These are phyloP conservation scores for Eucera pruinosa DNA, from an alignment of 2,888 invertebrate genomes.

Conservation along the genomic window DNA sequence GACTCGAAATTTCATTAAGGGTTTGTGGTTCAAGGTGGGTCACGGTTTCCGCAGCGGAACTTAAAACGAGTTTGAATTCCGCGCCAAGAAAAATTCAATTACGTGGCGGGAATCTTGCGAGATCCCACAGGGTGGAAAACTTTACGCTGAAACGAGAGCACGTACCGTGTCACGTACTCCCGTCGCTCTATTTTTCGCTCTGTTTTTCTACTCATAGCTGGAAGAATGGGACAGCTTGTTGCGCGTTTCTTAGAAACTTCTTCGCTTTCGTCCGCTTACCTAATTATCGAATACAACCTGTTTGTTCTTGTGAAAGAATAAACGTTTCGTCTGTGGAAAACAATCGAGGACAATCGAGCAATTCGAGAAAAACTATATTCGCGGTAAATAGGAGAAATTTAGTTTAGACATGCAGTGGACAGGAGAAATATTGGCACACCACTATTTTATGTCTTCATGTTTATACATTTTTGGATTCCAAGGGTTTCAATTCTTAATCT, in stretches of 20 bases:
- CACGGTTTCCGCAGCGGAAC: not conserved
- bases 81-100: constrained; percentile 74
- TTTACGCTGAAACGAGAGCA: constrained; percentile 35
- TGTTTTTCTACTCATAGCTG: not conserved
- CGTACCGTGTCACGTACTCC: constrained; percentile 20
- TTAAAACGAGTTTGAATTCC: constrained; percentile 71
- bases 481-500: too few relatives aligned
- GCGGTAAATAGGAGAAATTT: not conserved
- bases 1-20: too few relatives aligned
- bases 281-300: constrained; percentile 8
- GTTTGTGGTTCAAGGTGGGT: not conserved
- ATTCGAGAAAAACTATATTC: not conserved
- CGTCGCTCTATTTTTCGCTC: constrained; percentile 21
- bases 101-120: constrained; percentile 65
- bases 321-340: not conserved
- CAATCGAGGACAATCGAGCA: not conserved
- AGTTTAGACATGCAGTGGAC: not conserved
- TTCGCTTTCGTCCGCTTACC: not conserved
- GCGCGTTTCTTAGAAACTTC: not conserved
- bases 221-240: constrained; percentile 18
- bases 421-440: too few relatives aligned
- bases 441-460: too few relatives aligned
- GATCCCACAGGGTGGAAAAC: constrained; percentile 31
- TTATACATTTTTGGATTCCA: too few relatives aligned
- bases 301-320: not conserved